Evolutionary conservation across 2,113 vertebrate species (phyloP), one percentile per base, ranked within the genome.

Genomic region (Hippocampus abdominalis): DNA sequence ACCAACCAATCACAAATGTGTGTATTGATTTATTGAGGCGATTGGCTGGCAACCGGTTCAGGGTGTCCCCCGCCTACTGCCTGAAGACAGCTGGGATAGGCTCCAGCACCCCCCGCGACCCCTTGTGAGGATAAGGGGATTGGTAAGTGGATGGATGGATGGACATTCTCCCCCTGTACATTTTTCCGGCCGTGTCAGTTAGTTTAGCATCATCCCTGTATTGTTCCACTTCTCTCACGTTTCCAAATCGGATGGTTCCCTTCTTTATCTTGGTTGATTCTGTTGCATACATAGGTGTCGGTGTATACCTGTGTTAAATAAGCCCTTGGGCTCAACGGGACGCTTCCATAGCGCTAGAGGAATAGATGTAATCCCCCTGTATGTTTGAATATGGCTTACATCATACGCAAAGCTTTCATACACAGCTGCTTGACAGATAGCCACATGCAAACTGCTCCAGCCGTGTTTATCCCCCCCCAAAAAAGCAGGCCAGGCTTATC

Each of bases 301-400:
- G 49, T 46, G 44, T 46, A 32, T 64, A 74, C 80, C 73, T 59
- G 76, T 82, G 71, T 81, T 86, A 77, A 81, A 83, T 74, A 81
- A 71, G 44, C 68, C 77, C 66, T 57, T 0, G 40, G 57, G 66
- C 66, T 77, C 36, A 20, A 68, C 16, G 1, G 73, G 78, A 63
- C 12, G 74, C 76, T 71, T 77, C 74, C 65, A 57, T 53, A n/a
- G 51, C 25, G 23, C 63, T 3, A 76, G 70, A 77, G 75, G 72
- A 81, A 75, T 64, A 83, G 81, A 88, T 85, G 81, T 88, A 87
- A 87, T 86, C 85, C 80, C 64, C 59, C 59, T 57, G 61, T 64
- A 64, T 87, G 81, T 87, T 85, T 88, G 81, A 84, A 71, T 82
- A 76, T 78, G 65, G 81, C 74, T 84, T 80, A 81, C 72, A 81